Percentiles rank a stretch among this genome's conserved stretches.
Evolutionary conservation across 2,113 vertebrate species (phyloP).

Genomic region (Eulemur rufifrons): DNA sequence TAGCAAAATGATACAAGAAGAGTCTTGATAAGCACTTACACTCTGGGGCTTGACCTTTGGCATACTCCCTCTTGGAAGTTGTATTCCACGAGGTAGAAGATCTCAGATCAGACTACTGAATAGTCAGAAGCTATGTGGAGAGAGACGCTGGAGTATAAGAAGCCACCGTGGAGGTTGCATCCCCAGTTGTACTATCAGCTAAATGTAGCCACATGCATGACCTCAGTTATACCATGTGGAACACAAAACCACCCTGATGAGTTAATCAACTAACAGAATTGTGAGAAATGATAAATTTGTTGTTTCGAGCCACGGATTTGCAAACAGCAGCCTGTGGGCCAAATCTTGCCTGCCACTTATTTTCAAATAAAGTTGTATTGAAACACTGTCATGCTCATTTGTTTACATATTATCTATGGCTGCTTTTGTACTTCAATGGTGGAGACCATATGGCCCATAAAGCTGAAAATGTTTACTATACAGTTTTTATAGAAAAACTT

Average conservation of each 20-base stretch:
- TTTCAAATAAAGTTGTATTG: slow-evolving; percentile 38
- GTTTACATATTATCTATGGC: background rate
- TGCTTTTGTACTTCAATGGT: background rate
- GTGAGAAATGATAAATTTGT: background rate
- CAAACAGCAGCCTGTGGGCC: background rate
- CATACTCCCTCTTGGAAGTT: background rate
- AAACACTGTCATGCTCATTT: background rate
- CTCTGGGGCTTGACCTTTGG: background rate
- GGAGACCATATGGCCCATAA: background rate
- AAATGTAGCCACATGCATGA: background rate
- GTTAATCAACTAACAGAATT: background rate
- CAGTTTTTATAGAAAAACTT: background rate
- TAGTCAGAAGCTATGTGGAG: background rate
- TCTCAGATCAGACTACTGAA: background rate
- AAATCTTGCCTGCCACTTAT: background rate
- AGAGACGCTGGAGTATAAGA: background rate
- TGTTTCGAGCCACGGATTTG: background rate
- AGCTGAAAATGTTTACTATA: background rate
- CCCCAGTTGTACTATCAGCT: background rate
- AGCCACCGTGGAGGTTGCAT: background rate
- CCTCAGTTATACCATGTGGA: background rate
- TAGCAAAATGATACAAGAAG: background rate
- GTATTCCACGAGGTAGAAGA: background rate
- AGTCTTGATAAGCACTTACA: background rate
- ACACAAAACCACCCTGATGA: background rate